phyloP scores from a whole-genome alignment of 2,113 vertebrate genomes.

The Corynorhinus townsendii region DNA sequence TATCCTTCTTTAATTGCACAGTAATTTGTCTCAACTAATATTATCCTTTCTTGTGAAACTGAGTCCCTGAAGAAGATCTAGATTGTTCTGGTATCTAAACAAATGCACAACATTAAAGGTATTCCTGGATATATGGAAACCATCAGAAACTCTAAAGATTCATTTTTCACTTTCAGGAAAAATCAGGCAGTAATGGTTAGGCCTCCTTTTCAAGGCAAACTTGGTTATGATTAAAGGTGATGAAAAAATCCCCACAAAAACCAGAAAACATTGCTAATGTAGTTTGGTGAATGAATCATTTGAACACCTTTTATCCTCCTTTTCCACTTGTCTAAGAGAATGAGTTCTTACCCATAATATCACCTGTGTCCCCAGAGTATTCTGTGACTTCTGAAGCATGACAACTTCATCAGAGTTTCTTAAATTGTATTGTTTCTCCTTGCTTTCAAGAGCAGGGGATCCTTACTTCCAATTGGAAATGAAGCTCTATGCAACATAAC shows the following conservation, averaged over 20 bases:
- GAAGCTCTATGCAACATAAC: not conserved
- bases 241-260: not conserved
- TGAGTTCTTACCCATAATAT: conserved; percentile 66
- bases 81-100: not conserved
- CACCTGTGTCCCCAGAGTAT: conserved; percentile 64
- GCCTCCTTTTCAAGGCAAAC: not conserved
- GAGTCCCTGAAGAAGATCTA: not conserved
- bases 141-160: not conserved
- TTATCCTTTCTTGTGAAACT: not conserved
- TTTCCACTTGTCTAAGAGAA: conserved; percentile 57
- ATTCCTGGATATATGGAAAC: not conserved
- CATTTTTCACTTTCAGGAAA: not conserved
- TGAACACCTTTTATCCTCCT: conserved; percentile 47
- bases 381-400: conserved; percentile 73
- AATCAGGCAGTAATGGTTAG: not conserved
- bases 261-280: not conserved
- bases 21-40: not conserved
- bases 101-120: not conserved
- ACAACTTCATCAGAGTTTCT: conserved; percentile 72
- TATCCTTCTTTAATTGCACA: not conserved
- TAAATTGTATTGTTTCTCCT: conserved; percentile 50
- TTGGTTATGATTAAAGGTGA: not conserved
- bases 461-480: conserved; percentile 50
- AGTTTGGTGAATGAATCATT: conserved; percentile 55
- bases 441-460: conserved; percentile 55